Evolutionary conservation across 2,797 vertebrate genomes (phyloP).

Genomic region (Ispidina picta): DNA sequence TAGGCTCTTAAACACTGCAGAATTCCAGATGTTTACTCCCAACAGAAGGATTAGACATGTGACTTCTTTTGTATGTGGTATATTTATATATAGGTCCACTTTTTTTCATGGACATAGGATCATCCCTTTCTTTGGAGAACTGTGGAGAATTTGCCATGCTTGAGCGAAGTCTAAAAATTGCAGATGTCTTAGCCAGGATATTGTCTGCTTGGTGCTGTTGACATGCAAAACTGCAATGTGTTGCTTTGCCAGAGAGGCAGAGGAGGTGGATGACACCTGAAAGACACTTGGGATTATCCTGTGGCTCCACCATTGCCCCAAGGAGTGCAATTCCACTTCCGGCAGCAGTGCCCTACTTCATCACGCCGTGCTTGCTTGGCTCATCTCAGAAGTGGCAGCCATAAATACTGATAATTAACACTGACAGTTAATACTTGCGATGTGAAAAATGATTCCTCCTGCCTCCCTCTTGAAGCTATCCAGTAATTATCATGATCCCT

Average conservation of each 20-base stretch:
- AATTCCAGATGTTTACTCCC: background rate
- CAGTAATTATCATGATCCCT: constrained; percentile 8
- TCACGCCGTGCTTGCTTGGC: background rate
- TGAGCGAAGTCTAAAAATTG: background rate
- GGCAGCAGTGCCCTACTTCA: background rate
- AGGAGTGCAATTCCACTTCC: constrained; percentile 8
- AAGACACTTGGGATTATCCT: background rate
- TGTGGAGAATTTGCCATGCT: background rate
- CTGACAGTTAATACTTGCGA: constrained; percentile 21
- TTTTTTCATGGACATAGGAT: background rate
- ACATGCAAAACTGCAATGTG: background rate
- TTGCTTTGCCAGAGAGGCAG: background rate
- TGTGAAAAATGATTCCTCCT: constrained; percentile 19
- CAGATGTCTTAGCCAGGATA: background rate
- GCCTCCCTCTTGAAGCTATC: constrained; percentile 25
- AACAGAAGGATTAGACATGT: background rate
- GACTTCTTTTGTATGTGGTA: background rate
- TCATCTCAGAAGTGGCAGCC: constrained; percentile 39
- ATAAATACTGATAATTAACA: constrained; percentile 42
- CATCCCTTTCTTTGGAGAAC: background rate
- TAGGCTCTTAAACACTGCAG: background rate
- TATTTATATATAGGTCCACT: background rate
- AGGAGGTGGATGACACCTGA: constrained; percentile 11
- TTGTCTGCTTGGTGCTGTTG: background rate
- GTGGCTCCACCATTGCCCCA: background rate